These are phyloP conservation scores for Tetrao urogallus DNA, from an alignment of 2,113 vertebrate genomes.

Conservation along the genomic window DNA sequence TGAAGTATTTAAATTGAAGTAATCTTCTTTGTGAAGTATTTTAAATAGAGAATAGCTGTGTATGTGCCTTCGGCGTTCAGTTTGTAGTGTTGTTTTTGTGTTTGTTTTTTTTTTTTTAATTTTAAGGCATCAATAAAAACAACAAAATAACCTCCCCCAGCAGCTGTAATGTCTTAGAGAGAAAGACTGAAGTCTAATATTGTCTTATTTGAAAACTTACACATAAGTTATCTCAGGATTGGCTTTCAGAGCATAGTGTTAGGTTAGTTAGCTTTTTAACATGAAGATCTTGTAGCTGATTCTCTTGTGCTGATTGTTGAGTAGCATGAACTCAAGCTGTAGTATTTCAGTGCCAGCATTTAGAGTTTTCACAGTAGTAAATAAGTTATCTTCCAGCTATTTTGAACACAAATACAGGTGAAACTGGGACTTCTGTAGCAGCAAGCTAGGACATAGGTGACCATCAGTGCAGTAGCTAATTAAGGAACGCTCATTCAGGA, in stretches of 20 bases:
- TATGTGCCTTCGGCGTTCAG: not conserved
- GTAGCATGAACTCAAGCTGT: not conserved
- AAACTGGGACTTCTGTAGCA: not conserved
- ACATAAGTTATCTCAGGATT: not conserved
- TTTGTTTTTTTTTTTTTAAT: not conserved
- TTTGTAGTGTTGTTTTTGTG: too few relatives aligned
- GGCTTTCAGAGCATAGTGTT: not conserved
- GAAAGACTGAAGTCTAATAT: not conserved
- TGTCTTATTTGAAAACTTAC: not conserved
- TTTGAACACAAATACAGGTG: not conserved
- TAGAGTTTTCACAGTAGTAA: not conserved
- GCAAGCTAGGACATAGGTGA: not conserved
- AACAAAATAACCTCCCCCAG: fast-evolving
- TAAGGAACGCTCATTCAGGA: not conserved
- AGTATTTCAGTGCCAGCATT: not conserved
- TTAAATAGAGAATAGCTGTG: fast-evolving
- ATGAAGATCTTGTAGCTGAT: not conserved
- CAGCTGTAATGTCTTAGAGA: not conserved
- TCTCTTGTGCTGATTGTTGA: not conserved
- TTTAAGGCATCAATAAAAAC: not conserved
- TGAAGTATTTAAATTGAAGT: not conserved
- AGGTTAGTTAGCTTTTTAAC: not conserved
- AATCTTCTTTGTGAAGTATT: not conserved
- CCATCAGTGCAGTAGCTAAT: not conserved
- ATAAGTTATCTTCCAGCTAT: not conserved